phyloP scores from a whole-genome alignment of 2,113 vertebrate species.

The Damaliscus lunatus region DNA sequence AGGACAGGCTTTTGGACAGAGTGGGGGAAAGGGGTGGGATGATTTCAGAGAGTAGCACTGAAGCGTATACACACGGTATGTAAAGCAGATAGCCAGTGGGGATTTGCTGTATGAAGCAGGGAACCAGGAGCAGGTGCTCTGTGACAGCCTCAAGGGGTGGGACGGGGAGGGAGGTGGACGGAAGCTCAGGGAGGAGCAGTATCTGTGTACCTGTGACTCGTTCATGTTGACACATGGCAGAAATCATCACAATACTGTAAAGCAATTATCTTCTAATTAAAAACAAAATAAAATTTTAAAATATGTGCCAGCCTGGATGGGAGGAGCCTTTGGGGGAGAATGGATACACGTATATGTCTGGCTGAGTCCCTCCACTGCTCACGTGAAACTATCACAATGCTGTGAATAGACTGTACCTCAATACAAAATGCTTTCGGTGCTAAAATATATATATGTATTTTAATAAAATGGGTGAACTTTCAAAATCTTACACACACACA shows the following conservation, averaged over 20 bases:
- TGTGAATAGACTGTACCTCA: background rate
- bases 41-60: background rate
- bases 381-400: background rate
- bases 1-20: background rate
- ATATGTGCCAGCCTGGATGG: background rate
- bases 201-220: background rate
- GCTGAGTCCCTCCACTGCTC: background rate
- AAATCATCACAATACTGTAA: background rate
- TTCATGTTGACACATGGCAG: background rate
- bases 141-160: rapidly evolving
- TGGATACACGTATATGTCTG: background rate
- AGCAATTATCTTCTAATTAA: background rate
- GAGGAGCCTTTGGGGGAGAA: background rate
- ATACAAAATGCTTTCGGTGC: background rate
- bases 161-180: rapidly evolving
- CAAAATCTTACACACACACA: background rate
- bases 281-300: background rate
- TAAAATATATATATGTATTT: background rate
- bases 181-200: background rate
- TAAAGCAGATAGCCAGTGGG: background rate
- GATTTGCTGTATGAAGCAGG: background rate
- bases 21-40: rapidly evolving
- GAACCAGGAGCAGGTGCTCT: background rate
- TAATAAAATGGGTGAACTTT: background rate
- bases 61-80: background rate